Conservation (phyloP, 2,888 invertebrate genomes). For the Tricholauxania praeusta region DNA sequence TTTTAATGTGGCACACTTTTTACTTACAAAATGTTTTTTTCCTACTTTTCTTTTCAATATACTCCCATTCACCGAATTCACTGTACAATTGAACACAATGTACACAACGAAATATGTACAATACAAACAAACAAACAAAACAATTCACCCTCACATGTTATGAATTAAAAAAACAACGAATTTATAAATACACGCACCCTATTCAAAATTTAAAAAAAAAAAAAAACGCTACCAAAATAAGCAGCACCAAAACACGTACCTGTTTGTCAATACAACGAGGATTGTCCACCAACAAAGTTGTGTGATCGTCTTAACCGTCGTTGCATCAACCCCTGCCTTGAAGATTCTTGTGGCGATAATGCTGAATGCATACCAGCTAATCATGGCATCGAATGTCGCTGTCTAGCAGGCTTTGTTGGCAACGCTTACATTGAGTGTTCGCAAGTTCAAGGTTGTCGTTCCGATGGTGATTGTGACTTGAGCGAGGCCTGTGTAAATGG, state of each 20-base stretch:
- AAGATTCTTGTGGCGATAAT: conserved; percentile 84
- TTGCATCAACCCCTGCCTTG: conserved; percentile 85
- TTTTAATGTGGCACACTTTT: conserved; percentile 21
- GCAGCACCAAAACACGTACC: conserved; percentile 70
- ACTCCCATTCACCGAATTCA: neutral
- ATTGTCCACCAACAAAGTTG: conserved; percentile 86
- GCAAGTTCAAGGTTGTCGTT: conserved; percentile 77
- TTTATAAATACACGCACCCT: conserved; percentile 24
- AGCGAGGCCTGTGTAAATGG: conserved; percentile 84
- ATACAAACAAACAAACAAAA: neutral
- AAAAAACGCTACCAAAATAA: conserved; percentile 26
- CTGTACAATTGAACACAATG: conserved; percentile 29
- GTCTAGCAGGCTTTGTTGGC: conserved; percentile 79
- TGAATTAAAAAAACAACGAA: conserved; percentile 12
- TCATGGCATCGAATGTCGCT: conserved; percentile 82
- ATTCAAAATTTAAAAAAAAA: conserved; percentile 27
- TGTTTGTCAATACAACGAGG: conserved; percentile 90
- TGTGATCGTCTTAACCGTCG: conserved; percentile 87
- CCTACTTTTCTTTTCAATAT: no score
- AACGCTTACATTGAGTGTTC: conserved; percentile 82
- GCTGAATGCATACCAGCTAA: conserved; percentile 83
- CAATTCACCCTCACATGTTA: conserved; percentile 28
- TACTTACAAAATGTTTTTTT: neutral
- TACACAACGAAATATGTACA: neutral
- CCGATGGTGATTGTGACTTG: conserved; percentile 78